Evolutionary conservation across 2,113 vertebrate genomes (phyloP), one percentile per base, ranked within the genome.

Genomic region (Bubo blakistoni): DNA sequence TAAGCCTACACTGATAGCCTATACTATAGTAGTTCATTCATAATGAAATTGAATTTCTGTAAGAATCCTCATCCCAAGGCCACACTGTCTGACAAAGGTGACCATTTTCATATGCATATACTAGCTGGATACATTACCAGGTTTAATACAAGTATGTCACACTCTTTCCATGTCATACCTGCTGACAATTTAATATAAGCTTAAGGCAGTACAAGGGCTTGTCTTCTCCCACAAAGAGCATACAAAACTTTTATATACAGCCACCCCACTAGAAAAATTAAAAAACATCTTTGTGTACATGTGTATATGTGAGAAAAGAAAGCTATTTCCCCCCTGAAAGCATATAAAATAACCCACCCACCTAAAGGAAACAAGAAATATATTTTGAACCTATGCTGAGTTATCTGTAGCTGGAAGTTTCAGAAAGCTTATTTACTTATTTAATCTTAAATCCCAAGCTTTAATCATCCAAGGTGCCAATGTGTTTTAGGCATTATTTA

Each of bases 21-120:
- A 4, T 26, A 30, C 11, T 57, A 2, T 24, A 86, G 46, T 8
- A 49, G 9, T 4, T 30, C 0, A 0, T 82, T 74, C 47, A 10
- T 27, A 62, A 67, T 15, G 29, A 86, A 86, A 86, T 52, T 1
- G 5, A 5, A 47, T 89, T 34, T 44, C 54, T 24, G 32, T 26
- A 85, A 79, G 46, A 90, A 66, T 40, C 38, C 36, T 71, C n/a
- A 81, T 70, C 40, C 66, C 13, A 2, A n/a, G 59, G 14, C 65
- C 52, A 69, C 2, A 1, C 8, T 69, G 7, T 52, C 58, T 86
- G 40, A 57, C 29, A 79, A 67, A 92, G 49, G 2, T 54, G n/a
- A 69, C 32, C 40, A 46, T 12, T 81, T 94, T 62, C 71, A 71
- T 55, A 46, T 18, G 47, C 13, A 42, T 49, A 20, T 8, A 47